phyloP scores from a whole-genome alignment of 2,797 vertebrate species.

The Eremophila alpestris region DNA sequence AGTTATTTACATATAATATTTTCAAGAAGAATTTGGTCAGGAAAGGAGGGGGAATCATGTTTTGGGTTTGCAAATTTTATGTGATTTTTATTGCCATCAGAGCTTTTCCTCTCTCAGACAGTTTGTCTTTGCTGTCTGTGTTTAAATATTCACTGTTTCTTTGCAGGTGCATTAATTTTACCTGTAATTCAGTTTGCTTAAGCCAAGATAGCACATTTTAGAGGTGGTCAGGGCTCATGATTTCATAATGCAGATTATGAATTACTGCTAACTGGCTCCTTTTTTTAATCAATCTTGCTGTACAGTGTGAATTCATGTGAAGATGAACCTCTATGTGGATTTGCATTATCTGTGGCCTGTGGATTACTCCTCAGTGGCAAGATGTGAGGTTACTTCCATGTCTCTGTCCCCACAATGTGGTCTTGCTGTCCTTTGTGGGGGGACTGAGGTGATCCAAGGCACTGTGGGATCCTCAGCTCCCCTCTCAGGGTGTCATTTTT shows the following conservation, averaged over 20 bases:
- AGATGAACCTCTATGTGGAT: neutral
- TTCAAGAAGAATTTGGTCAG: neutral
- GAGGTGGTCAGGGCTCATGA: neutral
- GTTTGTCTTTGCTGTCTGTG: neutral
- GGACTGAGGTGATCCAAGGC: neutral
- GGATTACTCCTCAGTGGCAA: neutral
- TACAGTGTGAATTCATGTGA: neutral
- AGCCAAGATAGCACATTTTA: neutral
- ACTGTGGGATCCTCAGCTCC: neutral
- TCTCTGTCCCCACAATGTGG: rapidly evolving
- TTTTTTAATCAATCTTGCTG: neutral
- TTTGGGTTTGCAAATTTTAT: neutral
- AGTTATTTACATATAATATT: neutral
- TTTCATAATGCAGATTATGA: neutral
- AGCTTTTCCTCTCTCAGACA: neutral
- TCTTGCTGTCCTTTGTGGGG: neutral
- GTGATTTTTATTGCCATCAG: neutral
- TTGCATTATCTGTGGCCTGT: neutral
- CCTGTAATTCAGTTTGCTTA: neutral
- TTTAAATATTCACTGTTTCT: neutral
- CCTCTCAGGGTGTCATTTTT: neutral
- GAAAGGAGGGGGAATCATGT: neutral
- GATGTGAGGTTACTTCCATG: neutral
- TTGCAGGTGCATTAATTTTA: neutral
- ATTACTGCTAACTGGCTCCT: neutral